Evolutionary conservation across 2,888 invertebrate genomes (phyloP), one percentile per base, ranked within the genome.

Genomic region (Leptura quadrifasciata): DNA sequence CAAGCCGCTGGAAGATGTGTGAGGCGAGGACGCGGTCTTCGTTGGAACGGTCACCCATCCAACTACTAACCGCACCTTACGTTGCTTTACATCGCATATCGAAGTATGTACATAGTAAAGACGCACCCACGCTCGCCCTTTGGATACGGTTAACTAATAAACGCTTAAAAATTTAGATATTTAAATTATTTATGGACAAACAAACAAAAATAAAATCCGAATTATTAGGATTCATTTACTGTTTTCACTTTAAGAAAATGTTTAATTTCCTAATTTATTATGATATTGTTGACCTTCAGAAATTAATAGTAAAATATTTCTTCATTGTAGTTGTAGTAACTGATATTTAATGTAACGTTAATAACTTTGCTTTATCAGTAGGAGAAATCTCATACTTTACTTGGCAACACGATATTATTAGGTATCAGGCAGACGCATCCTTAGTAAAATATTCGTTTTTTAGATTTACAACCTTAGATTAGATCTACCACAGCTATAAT

Each of bases 391-490:
- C 55, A 58, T 58, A 58, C 69, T 21, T 39, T 57, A 27, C 69
- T 24, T 57, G 55, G 69, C 69, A 69, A 69, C 55, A 55, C 39
- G 69, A 58, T 69, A 69, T 21, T 20, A 31, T 68, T 55, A 69
- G 69, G 27, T 60, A 69, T 58, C 69, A 58, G 17, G 47, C 69
- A 58, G 27, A 60, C 69, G 18, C 35, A 21, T 35, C 35, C 24
- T 67, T 69, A 58, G 27, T 35, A 35, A 39, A 39, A 69, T 69
- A 58, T 20, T 39, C 35, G 17, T 58, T 69, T 69, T 69, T 47
- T 58, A 68, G 39, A 69, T 69, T 60, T 69, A 69, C 69, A 35
- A 60, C 58, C n/a, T 21, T 17, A 60, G 69, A 69, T 69, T 69
- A 69, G 21, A 12, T 24, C n/a, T n/a, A 31, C 15, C 10, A 18